Evolutionary conservation across 1,140 invertebrate genomes (phyloP).

Genomic region (Meloidogyne exigua): DNA sequence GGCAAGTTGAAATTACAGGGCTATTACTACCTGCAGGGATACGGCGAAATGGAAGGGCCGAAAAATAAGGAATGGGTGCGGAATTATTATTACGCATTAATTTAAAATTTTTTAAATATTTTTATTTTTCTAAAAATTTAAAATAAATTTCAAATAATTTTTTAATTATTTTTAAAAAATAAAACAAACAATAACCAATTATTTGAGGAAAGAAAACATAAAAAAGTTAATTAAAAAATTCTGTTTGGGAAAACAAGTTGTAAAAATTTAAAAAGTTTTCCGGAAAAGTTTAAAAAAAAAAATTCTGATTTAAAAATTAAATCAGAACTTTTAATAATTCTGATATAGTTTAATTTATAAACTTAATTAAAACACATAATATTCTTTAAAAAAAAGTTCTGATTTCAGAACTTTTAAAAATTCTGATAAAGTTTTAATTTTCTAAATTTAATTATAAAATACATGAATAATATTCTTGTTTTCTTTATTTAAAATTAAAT

Average conservation of each 20-base stretch:
- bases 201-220: neutral
- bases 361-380: too few species aligned
- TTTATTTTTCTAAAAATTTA: neutral
- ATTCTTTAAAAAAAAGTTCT: neutral
- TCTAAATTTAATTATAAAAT: too few species aligned
- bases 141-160: neutral
- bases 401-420: neutral
- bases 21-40: neutral
- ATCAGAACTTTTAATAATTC: neutral
- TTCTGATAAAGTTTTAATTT: neutral
- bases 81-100: neutral
- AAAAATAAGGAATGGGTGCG: neutral
- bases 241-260: neutral
- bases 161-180: neutral
- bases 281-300: neutral
- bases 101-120: neutral
- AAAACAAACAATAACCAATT: neutral
- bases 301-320: constrained; percentile 68
- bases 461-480: too few species aligned
- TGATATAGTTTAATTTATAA: neutral
- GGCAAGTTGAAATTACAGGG: neutral
- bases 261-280: neutral
- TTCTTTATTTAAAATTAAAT: too few species aligned
- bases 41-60: neutral
- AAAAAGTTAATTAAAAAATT: neutral